Conservation (phyloP, 2,797 vertebrate genomes). For the Trachurus trachurus region DNA sequence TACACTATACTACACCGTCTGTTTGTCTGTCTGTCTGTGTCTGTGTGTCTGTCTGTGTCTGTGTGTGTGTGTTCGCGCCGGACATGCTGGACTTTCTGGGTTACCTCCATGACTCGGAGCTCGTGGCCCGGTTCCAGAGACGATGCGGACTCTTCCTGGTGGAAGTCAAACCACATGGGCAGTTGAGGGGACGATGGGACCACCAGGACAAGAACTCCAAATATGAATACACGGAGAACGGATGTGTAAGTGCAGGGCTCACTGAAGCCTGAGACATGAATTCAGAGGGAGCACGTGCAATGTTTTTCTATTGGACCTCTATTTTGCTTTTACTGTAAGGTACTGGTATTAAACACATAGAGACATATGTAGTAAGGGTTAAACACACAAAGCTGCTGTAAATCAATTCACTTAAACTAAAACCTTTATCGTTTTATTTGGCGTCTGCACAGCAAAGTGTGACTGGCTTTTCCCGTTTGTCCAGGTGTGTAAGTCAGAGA, state of each 20-base stretch:
- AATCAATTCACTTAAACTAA: not conserved
- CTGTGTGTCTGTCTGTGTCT: too few relatives aligned
- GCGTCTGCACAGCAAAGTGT: constrained; percentile 6
- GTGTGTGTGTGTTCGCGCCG: not conserved
- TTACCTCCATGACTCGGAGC: constrained; percentile 86
- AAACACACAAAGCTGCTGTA: not conserved
- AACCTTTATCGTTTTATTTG: not conserved
- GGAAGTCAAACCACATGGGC: constrained; percentile 36
- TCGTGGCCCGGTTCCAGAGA: constrained; percentile 93
- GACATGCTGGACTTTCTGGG: constrained; percentile 71
- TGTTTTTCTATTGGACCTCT: not conserved
- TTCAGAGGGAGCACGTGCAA: not conserved
- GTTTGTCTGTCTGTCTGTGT: too few relatives aligned
- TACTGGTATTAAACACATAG: not conserved
- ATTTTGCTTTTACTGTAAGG: not conserved
- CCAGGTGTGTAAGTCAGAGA: constrained; percentile 50
- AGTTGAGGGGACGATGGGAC: constrained; percentile 10
- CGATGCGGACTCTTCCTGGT: constrained; percentile 87
- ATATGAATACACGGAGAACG: constrained; percentile 36
- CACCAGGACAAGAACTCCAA: constrained; percentile 63
- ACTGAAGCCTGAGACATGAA: not conserved
- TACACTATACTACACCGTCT: too few relatives aligned
- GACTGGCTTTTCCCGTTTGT: constrained; percentile 83
- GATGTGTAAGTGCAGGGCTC: not conserved
- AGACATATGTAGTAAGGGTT: not conserved